Evolutionary conservation across 1,140 invertebrate genomes (phyloP), one percentile per base, ranked within the genome.

Genomic region (Bombus superbus): DNA sequence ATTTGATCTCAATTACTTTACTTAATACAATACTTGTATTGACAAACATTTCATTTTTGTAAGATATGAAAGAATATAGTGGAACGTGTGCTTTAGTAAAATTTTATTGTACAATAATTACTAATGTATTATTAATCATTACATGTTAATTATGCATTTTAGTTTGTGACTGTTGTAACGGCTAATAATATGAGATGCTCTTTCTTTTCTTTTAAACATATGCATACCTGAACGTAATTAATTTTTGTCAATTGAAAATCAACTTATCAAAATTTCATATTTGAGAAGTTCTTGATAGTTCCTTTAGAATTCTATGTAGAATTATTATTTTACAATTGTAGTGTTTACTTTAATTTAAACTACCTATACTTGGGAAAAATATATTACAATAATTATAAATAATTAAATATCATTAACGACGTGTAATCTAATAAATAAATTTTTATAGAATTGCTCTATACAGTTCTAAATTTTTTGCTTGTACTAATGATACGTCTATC

Each of bases 31-130:
- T 28, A 18, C 59, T 62, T 22, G 25, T 42, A 68, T 47, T 47
- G 32, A 47, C 32, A 25, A 53, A 79, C 76, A 79, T 79, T 74
- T 35, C 18, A 62, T n/a, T 32, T 79, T 47, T 44, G 28, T 38
- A 79, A 68, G 64, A 79, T 79, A 79, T 22, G 42, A 32, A 79
- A 68, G 64, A 79, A 68, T 68, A 53, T 68, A 79, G 22, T 25
- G 42, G 5, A 66, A 66, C 15, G 18, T 13, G 38, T 62, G 25
- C n/a, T 40, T 22, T 11, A n/a, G 18, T 59, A 40, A 38, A 59
- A 77, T 62, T 77, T 42, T n/a, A 77, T 77, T 40, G 15, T 15
- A 62, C 62, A 62, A 59, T 40, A 40, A 76, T 76, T 35, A 28
- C 74, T 76, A 59, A 22, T 75, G 9, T 57, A 57, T 57, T 47